Percentiles rank a stretch among this genome's conserved stretches.
phyloP scores from a whole-genome alignment of 1,140 invertebrate species.

The Atta texana region DNA sequence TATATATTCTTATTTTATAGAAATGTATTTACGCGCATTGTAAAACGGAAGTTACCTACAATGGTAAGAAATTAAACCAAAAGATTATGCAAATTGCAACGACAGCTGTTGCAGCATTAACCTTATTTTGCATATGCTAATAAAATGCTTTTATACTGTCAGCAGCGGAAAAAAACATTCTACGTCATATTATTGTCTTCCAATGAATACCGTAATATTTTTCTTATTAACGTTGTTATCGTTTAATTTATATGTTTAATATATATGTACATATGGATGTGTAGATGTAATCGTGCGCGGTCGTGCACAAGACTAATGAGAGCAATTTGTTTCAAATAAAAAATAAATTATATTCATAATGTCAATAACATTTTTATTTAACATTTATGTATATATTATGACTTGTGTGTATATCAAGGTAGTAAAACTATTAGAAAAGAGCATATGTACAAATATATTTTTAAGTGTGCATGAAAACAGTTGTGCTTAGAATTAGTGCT shows the following conservation, averaged over 20 bases:
- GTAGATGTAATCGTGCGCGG: background rate
- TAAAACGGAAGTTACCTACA: slow-evolving; percentile 15
- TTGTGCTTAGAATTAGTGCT: background rate
- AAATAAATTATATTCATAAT: slow-evolving; percentile 67
- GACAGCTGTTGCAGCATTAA: background rate
- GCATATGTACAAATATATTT: slow-evolving; percentile 25
- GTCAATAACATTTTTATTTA: slow-evolving; percentile 51
- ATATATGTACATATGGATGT: slow-evolving; percentile 18
- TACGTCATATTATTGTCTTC: background rate
- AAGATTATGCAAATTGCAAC: background rate
- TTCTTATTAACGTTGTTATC: slow-evolving; percentile 4
- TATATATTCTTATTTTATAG: slow-evolving; percentile 5
- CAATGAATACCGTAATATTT: slow-evolving; percentile 10
- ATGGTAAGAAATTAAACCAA: slow-evolving; percentile 17
- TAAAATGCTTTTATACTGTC: slow-evolving; percentile 9
- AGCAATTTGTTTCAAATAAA: background rate
- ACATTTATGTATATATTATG: background rate
- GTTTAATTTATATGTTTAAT: slow-evolving; percentile 23
- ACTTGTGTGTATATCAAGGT: slow-evolving; percentile 8
- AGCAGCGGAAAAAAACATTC: slow-evolving; percentile 11
- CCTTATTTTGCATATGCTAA: slow-evolving; percentile 55
- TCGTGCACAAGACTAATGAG: background rate
- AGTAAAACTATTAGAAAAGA: slow-evolving; percentile 13
- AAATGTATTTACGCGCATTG: slow-evolving; percentile 31
- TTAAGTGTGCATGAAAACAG: slow-evolving; percentile 10